Percentiles rank a stretch among this genome's conserved stretches.
Conservation (phyloP, 1,140 invertebrate species). For the Lordiphosa clarofinis region DNA sequence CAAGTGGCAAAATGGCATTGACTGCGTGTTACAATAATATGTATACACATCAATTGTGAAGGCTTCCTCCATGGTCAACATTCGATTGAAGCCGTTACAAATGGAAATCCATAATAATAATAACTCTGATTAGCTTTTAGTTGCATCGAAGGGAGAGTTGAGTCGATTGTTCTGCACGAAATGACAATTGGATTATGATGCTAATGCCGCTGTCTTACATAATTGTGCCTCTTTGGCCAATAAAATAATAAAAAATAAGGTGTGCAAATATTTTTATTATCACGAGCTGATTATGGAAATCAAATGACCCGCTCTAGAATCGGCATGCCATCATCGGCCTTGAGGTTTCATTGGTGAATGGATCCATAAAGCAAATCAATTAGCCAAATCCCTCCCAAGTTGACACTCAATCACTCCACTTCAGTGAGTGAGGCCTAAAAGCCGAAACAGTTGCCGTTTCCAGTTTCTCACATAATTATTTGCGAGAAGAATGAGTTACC, state of each 20-base stretch:
- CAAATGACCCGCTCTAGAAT: no score
- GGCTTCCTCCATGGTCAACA: constrained; percentile 49
- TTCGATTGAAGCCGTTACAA: constrained; percentile 27
- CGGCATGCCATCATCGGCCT: constrained; percentile 25
- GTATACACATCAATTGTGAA: constrained; percentile 34
- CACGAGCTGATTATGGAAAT: not conserved
- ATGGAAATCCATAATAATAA: constrained; percentile 43
- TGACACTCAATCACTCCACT: no score
- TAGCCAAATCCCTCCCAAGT: constrained; percentile 30
- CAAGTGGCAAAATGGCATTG: constrained; percentile 29
- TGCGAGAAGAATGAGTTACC: not conserved
- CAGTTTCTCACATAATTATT: constrained; percentile 36
- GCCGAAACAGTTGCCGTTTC: constrained; percentile 6
- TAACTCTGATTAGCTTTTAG: constrained; percentile 36
- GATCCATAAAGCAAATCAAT: constrained; percentile 49
- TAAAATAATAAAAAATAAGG: not conserved
- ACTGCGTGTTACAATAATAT: constrained; percentile 19
- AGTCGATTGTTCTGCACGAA: constrained; percentile 32
- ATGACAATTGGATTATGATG: constrained; percentile 27
- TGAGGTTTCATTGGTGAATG: constrained; percentile 12
- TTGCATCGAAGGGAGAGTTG: constrained; percentile 49
- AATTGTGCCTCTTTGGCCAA: not conserved
- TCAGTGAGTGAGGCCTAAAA: not conserved
- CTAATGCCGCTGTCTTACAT: constrained; percentile 1
- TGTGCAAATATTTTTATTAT: no score